Evolutionary conservation across 2,888 invertebrate genomes (phyloP).

Genomic region (Polietes domitor): DNA sequence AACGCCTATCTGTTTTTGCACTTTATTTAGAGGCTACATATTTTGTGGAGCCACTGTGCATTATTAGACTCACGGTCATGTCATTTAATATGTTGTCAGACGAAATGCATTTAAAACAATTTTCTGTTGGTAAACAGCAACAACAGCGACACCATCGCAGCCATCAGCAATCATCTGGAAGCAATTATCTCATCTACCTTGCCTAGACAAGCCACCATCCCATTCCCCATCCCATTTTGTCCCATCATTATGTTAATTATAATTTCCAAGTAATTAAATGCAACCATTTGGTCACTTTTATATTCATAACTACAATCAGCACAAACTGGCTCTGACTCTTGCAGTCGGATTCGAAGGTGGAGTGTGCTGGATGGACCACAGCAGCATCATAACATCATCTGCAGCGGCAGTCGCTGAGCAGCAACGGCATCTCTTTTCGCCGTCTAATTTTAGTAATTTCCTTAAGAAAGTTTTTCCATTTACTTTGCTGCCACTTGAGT

Average conservation of each 20-base stretch:
- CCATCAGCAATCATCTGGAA: background rate
- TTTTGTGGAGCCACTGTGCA: background rate
- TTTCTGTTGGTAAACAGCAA: background rate
- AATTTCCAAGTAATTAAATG: conserved; percentile 42
- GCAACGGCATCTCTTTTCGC: conserved; percentile 2
- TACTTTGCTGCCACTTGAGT: conserved; percentile 37
- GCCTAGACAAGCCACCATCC: background rate
- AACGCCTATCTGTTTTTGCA: too few relatives aligned
- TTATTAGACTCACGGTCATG: background rate
- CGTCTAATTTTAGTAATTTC: conserved; percentile 66
- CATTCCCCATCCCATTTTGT: background rate
- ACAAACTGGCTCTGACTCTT: background rate
- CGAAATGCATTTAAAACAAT: conserved; percentile 43
- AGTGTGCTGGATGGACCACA: background rate
- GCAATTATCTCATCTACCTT: background rate
- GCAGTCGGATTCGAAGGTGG: background rate
- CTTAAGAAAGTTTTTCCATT: conserved; percentile 62
- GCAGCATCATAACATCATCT: too few relatives aligned
- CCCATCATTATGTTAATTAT: conserved; percentile 50
- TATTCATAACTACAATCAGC: conserved; percentile 27
- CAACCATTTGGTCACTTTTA: conserved; percentile 43
- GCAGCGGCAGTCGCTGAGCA: too few relatives aligned
- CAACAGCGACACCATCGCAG: background rate
- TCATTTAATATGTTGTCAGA: conserved; percentile 20
- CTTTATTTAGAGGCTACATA: background rate